phyloP scores from a whole-genome alignment of 2,888 invertebrate species.

The Tenthredo livida region DNA sequence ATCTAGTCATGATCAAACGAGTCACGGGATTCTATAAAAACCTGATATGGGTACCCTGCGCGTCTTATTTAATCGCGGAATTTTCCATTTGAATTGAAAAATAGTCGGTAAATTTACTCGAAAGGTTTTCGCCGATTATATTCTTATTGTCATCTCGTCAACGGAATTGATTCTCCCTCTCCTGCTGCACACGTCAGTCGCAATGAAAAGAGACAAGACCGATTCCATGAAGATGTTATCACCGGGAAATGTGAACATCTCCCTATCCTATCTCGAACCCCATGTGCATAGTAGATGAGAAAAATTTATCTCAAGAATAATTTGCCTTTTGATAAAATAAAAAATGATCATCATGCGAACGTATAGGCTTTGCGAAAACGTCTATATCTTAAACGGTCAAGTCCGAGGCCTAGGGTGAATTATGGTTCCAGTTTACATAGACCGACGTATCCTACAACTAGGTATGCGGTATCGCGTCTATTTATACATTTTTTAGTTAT shows the following conservation, averaged over 20 bases:
- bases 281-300: not conserved
- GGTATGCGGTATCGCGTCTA: not conserved
- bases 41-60: not conserved
- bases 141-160: conserved; percentile 2
- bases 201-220: not conserved
- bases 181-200: not conserved
- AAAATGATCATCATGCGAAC: too few relatives aligned
- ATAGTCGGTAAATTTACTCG: not conserved
- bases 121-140: not conserved
- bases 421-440: not conserved
- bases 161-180: conserved; percentile 24
- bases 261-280: not conserved
- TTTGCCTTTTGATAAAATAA: not conserved
- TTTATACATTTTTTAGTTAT: conserved; percentile 30
- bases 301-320: not conserved
- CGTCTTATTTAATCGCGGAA: not conserved
- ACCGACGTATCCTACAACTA: not conserved
- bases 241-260: not conserved
- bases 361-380: too few relatives aligned
- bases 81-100: not conserved
- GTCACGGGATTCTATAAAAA: not conserved
- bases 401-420: not conserved
- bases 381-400: not conserved
- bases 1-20: not conserved
- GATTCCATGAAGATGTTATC: not conserved